These are phyloP conservation scores for Calephelis nemesis DNA, from an alignment of 1,140 invertebrate genomes.

Conservation along the genomic window DNA sequence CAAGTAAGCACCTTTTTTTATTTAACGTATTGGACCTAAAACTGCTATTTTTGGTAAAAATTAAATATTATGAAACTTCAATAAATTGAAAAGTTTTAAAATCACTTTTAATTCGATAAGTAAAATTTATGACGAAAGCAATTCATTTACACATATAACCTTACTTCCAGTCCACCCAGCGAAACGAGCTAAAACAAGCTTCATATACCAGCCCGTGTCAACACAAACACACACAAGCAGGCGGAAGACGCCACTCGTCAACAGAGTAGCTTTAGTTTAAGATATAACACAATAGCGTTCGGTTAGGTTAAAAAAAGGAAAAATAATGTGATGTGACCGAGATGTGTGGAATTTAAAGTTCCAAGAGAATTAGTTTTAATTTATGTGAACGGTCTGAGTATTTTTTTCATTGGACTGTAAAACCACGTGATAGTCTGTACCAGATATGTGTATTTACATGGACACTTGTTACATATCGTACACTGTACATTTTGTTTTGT, in stretches of 20 bases:
- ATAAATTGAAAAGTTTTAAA: no score
- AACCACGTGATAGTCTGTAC: conserved; percentile 60
- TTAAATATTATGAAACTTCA: no score
- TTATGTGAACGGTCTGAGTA: conserved; percentile 34
- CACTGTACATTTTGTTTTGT: conserved; percentile 50
- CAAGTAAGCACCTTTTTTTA: conserved; percentile 47
- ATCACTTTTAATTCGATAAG: no score
- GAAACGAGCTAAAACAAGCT: conserved; percentile 70
- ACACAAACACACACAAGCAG: conserved; percentile 70
- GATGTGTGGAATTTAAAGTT: conserved; percentile 5
- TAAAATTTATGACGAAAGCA: no score
- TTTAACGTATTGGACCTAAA: conserved; percentile 1
- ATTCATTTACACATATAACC: neutral
- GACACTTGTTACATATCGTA: conserved; percentile 75
- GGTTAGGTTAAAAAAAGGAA: neutral
- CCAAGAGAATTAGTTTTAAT: conserved; percentile 13
- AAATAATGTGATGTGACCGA: conserved; percentile 2
- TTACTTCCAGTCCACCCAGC: conserved; percentile 61
- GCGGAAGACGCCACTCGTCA: conserved; percentile 80
- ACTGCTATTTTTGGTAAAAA: no score
- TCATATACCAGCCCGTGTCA: conserved; percentile 64
- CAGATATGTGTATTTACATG: conserved; percentile 69
- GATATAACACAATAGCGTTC: conserved; percentile 32
- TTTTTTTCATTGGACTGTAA: conserved; percentile 40
- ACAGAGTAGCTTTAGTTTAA: conserved; percentile 56